Percentiles rank a stretch among this genome's conserved stretches.
phyloP scores from a whole-genome alignment of 2,888 invertebrate genomes.

The Phania funesta region DNA sequence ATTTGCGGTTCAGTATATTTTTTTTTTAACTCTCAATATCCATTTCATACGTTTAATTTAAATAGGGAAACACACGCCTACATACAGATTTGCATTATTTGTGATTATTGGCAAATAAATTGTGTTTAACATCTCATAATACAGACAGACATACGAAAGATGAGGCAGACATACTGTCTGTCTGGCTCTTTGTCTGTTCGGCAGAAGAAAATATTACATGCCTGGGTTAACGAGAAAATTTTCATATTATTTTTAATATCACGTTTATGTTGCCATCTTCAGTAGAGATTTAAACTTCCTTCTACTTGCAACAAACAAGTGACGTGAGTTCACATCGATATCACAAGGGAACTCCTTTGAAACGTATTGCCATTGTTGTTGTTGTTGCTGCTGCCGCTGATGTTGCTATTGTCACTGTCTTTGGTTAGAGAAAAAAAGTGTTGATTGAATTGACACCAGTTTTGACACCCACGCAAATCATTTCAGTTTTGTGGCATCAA shows the following conservation, averaged over 20 bases:
- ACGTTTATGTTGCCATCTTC: conserved; percentile 49
- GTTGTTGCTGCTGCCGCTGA: neutral
- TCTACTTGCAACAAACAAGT: conserved; percentile 20
- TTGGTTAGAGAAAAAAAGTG: conserved; percentile 39
- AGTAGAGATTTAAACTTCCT: conserved; percentile 40
- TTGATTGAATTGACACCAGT: conserved; percentile 66
- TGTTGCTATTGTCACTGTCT: neutral
- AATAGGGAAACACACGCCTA: neutral
- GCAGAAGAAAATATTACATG: neutral
- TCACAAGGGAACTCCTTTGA: conserved; percentile 44
- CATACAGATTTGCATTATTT: neutral
- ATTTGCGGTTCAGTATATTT: no score
- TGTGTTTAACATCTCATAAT: conserved; percentile 4
- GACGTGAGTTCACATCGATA: conserved; percentile 7
- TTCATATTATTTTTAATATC: conserved; percentile 37
- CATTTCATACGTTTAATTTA: neutral
- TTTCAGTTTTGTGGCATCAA: neutral
- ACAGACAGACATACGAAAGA: neutral
- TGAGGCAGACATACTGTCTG: conserved; percentile 11
- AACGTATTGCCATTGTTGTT: conserved; percentile 1
- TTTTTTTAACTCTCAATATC: no score
- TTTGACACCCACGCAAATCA: conserved; percentile 66
- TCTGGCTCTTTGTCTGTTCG: no score
- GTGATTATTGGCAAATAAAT: conserved; percentile 18
- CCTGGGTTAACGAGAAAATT: conserved; percentile 34